A percentile compares a stretch with the other conserved stretches of the same genome.
These are phyloP conservation scores for Tragulus kanchil DNA, from an alignment of 2,113 vertebrate genomes.

Conservation along the genomic window DNA sequence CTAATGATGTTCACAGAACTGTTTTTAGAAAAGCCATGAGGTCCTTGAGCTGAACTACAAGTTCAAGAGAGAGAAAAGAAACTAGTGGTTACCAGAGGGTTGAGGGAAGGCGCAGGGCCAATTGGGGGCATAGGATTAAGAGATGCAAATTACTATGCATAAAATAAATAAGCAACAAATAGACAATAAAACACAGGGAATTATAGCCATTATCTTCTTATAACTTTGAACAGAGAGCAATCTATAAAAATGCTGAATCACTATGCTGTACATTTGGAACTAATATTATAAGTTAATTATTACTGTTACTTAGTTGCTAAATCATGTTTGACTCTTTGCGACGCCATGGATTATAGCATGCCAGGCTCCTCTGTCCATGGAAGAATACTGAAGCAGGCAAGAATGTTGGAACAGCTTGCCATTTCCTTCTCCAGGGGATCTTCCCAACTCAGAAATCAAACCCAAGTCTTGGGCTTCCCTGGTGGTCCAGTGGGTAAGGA, in stretches of 20 bases:
- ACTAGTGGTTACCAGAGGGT: background rate
- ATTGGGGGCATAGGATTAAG: background rate
- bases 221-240: background rate
- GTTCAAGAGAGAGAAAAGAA: background rate
- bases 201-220: background rate
- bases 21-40: slow-evolving; percentile 10
- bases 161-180: background rate
- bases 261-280: background rate
- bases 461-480: background rate
- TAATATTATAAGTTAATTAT: background rate
- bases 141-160: background rate
- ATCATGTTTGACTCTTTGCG: background rate
- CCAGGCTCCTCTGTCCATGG: background rate
- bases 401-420: background rate
- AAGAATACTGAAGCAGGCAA: background rate
- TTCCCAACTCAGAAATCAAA: background rate
- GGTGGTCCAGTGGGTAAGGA: too few relatives aligned
- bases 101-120: background rate
- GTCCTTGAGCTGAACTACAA: slow-evolving; percentile 55
- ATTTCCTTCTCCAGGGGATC: background rate
- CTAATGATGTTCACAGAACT: background rate
- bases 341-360: background rate
- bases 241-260: background rate
- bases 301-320: background rate
- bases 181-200: background rate